These are phyloP conservation scores for Pseudococcus longispinus DNA, from an alignment of 2,888 invertebrate species.

Conservation along the genomic window DNA sequence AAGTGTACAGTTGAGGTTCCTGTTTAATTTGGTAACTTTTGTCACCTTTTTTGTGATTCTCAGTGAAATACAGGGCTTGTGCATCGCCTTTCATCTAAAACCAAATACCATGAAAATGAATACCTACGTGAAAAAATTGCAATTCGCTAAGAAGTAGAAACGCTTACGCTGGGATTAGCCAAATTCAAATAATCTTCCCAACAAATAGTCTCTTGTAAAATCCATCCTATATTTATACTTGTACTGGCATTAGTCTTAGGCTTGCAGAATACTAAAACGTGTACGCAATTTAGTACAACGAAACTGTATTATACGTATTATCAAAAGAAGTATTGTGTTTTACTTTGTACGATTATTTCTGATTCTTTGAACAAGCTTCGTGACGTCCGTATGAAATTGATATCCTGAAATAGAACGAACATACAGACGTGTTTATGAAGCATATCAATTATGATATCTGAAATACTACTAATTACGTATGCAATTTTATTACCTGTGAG, in stretches of 20 bases:
- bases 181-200: slow-evolving; percentile 21
- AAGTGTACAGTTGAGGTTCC: not conserved
- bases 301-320: not conserved
- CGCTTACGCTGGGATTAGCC: not conserved
- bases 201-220: not conserved
- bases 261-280: not conserved
- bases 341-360: slow-evolving; percentile 8
- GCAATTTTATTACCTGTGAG: not conserved
- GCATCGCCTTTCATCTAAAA: not conserved
- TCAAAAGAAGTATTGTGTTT: not conserved
- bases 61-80: not conserved
- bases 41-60: slow-evolving; percentile 25
- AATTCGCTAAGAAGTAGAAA: not conserved
- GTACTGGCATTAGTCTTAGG: not conserved
- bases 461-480: not conserved
- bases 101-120: not conserved
- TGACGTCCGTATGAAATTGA: not conserved
- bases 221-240: not conserved
- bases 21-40: not conserved
- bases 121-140: not conserved
- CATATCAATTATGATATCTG: not conserved
- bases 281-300: too few species aligned
- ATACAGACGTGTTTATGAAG: not conserved
- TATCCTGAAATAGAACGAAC: not conserved
- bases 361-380: slow-evolving; percentile 30